Base-by-base conservation (phyloP, 2,888 invertebrate genomes). In the Andricus quercusramuli region DNA sequence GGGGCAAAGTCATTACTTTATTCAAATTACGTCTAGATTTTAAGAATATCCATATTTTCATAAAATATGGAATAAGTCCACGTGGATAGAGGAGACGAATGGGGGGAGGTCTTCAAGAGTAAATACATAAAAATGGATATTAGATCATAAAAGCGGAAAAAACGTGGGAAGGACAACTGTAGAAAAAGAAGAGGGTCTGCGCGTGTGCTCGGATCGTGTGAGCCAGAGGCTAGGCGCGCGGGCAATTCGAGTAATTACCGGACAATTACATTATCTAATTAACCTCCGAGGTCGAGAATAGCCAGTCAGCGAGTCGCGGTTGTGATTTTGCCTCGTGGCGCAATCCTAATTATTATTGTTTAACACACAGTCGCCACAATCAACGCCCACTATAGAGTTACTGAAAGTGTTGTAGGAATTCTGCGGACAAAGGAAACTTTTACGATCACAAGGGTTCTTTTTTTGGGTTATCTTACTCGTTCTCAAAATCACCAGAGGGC, bases 181-280 rank as follows among this genome's bases (percentile, higher is more conserved):
- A 62, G 37, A 77, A 44, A 67, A 66, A 77, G 66, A 59, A 32
- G 44, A 51, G 51, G 56, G 56, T 29, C 41, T 82, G 81, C 67
- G 78, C 78, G 78, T 78, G 51, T 51, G 67, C 37, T 59, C 20
- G 47, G 41, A 76, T 44, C 79, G 80, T 77, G 67, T 65, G 82
- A 79, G 84, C 82, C 82, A 83, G 83, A 82, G 84, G 83, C 79
- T 80, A 83, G 84, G 88, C 87, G 87, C 89, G 87, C 89, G 86
- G 87, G 87, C 90, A 91, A 91, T 91, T 91, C 88, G 87, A 87
- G 89, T 92, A 92, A 92, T 91, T 92, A 89, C 87, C 87, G 86
- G 88, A 91, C 91, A 91, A 92, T 92, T 92, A 90, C 91, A 92
- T 92, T 92, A 92, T 92, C 92, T 91, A 91, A 92, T 92, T 92